Conservation (phyloP, 30 jellyfish, hydroid and myxozoan species). For the Phacellophora camtschatica region DNA sequence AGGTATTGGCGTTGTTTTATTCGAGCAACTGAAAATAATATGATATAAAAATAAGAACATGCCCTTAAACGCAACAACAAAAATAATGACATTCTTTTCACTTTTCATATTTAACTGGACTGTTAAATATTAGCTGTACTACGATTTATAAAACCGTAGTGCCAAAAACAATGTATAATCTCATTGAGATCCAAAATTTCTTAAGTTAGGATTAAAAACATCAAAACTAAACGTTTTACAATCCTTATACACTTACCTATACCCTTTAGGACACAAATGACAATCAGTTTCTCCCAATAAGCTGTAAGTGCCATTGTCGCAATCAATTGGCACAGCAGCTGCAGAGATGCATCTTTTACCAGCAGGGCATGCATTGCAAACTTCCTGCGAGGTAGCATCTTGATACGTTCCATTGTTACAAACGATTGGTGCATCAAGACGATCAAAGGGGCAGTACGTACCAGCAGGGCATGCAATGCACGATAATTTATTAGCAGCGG, state of each 20-base stretch:
- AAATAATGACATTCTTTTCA: too few relatives aligned
- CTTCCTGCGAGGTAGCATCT: slow-evolving; percentile 50
- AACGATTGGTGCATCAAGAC: slow-evolving; percentile 18
- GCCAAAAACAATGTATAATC: too few relatives aligned
- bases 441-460: slow-evolving; percentile 58
- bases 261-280: slow-evolving; percentile 64
- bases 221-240: too few relatives aligned
- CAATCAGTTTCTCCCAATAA: slow-evolving; percentile 44
- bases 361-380: slow-evolving; percentile 80
- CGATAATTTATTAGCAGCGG: slow-evolving; percentile 30
- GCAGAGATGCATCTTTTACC: slow-evolving; percentile 56
- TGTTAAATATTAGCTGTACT: too few relatives aligned
- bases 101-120: too few relatives aligned
- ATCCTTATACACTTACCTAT: slow-evolving; percentile 70
- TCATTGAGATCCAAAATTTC: too few relatives aligned
- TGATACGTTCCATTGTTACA: slow-evolving; percentile 92
- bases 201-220: too few relatives aligned
- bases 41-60: too few relatives aligned
- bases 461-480: slow-evolving; percentile 67
- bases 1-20: slow-evolving; percentile 34
- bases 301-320: slow-evolving; percentile 72
- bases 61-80: too few relatives aligned
- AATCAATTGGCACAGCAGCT: slow-evolving; percentile 35
- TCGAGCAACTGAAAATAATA: slow-evolving; percentile 71
- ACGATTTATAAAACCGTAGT: too few relatives aligned